Evolutionary conservation across 2,113 vertebrate genomes (phyloP).

Genomic region (Siniperca chuatsi): DNA sequence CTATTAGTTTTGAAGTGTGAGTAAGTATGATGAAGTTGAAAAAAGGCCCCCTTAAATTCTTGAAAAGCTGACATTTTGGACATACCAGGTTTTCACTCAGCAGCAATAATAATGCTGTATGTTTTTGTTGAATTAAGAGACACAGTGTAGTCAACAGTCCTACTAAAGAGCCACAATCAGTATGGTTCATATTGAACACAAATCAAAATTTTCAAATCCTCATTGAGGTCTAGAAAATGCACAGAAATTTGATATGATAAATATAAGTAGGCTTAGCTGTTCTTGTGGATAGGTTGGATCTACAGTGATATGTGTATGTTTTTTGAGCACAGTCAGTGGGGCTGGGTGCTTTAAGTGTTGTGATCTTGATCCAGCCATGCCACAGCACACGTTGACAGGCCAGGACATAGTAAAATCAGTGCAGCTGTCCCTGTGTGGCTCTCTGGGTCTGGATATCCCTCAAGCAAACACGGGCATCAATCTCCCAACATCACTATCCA

Average conservation of each 20-base stretch:
- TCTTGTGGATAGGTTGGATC: constrained; percentile 74
- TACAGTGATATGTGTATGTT: neutral
- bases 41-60: neutral
- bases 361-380: constrained; percentile 35
- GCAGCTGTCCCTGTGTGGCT: constrained; percentile 82
- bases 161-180: neutral
- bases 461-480: constrained; percentile 68
- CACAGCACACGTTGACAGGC: constrained; percentile 70
- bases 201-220: neutral
- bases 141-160: neutral
- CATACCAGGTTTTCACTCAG: neutral
- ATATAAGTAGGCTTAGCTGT: neutral
- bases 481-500: neutral
- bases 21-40: neutral
- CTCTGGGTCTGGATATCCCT: constrained; percentile 48
- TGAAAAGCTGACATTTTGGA: neutral
- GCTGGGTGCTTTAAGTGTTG: neutral
- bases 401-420: constrained; percentile 83
- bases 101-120: neutral
- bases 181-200: neutral
- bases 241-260: neutral
- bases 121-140: neutral
- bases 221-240: neutral
- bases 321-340: constrained; percentile 1
- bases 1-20: neutral